phyloP scores from a whole-genome alignment of 1,140 invertebrate species.

The Drosophila suzukii region DNA sequence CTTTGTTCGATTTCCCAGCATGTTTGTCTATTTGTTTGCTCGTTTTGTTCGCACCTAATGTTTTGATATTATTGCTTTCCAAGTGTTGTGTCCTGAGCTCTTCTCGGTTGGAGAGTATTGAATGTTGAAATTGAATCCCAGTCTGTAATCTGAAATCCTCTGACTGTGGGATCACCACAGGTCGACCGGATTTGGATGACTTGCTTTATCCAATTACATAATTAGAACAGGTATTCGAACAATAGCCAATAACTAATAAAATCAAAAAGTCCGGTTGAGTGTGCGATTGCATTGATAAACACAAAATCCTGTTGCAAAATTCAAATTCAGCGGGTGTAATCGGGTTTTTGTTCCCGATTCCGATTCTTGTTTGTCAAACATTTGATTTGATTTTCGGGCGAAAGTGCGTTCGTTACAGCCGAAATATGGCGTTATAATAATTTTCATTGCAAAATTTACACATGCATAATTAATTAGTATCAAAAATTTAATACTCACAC shows the following conservation, averaged over 20 bases:
- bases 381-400: slow-evolving; percentile 47
- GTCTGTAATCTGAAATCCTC: neutral
- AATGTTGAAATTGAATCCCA: too few species aligned
- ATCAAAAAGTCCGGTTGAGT: neutral
- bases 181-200: neutral
- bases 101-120: neutral
- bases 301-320: neutral
- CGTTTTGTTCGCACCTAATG: slow-evolving; percentile 54
- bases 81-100: slow-evolving; percentile 11
- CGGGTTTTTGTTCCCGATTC: slow-evolving; percentile 14
- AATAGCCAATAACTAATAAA: slow-evolving; percentile 25
- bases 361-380: slow-evolving; percentile 51
- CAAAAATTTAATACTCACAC: slow-evolving; percentile 83
- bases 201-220: slow-evolving; percentile 56
- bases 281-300: slow-evolving; percentile 9
- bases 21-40: slow-evolving; percentile 48
- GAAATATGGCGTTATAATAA: slow-evolving; percentile 81
- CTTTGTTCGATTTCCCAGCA: slow-evolving; percentile 30
- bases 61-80: slow-evolving; percentile 54
- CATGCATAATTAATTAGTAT: slow-evolving; percentile 84
- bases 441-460: slow-evolving; percentile 83
- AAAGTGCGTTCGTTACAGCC: slow-evolving; percentile 27
- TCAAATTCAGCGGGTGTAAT: neutral
- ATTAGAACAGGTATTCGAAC: slow-evolving; percentile 52
- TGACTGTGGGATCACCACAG: neutral